phyloP scores from a whole-genome alignment of 2,797 vertebrate genomes.

The Peromyscus eremicus region DNA sequence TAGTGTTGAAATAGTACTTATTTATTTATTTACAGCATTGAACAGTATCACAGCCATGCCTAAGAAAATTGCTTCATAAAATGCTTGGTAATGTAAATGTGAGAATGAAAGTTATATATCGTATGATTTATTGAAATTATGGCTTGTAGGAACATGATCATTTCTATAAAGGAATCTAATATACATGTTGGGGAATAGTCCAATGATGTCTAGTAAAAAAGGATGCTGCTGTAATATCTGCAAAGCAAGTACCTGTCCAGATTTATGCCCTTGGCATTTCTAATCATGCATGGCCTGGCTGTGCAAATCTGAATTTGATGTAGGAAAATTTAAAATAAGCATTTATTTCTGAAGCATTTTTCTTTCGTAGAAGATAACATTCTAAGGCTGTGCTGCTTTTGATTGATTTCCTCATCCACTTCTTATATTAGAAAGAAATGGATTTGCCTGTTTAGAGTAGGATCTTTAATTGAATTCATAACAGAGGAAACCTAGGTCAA shows the following conservation, averaged over 20 bases:
- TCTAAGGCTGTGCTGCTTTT: not conserved
- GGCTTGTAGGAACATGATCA: slow-evolving; percentile 68
- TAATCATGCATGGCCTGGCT: not conserved
- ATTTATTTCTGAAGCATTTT: slow-evolving; percentile 52
- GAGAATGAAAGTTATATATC: slow-evolving; percentile 71
- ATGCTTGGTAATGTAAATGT: slow-evolving; percentile 75
- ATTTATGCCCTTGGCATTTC: slow-evolving; percentile 49
- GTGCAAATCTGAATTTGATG: slow-evolving; percentile 51
- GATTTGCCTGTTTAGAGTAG: not conserved
- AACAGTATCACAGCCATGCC: slow-evolving; percentile 35
- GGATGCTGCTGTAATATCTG: slow-evolving; percentile 52
- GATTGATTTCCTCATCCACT: not conserved
- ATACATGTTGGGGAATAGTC: slow-evolving; percentile 63
- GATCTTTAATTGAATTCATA: slow-evolving; percentile 28
- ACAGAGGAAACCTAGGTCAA: not conserved
- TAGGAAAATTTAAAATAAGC: slow-evolving; percentile 22
- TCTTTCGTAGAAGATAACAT: not conserved
- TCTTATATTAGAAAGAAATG: slow-evolving; percentile 22
- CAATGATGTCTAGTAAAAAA: slow-evolving; percentile 58
- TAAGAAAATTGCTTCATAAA: slow-evolving; percentile 79
- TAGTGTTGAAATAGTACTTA: slow-evolving; percentile 51
- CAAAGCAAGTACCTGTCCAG: slow-evolving; percentile 42
- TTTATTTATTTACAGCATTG: slow-evolving; percentile 64
- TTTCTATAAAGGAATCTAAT: slow-evolving; percentile 73
- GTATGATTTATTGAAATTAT: slow-evolving; percentile 72